Evolutionary conservation across 1,140 invertebrate species (phyloP).

Genomic region (Pseudachorutes palmiensis): DNA sequence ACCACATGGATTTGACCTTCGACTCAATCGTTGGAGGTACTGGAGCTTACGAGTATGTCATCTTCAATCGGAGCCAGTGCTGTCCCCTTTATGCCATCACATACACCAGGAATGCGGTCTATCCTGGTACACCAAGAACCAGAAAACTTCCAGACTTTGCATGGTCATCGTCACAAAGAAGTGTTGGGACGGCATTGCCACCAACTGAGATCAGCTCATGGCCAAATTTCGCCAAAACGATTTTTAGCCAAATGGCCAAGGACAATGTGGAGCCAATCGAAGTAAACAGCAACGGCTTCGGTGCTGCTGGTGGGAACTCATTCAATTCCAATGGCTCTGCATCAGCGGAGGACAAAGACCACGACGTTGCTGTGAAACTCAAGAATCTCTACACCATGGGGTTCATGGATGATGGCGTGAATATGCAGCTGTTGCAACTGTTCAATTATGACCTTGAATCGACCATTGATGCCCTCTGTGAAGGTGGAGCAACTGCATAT

Average conservation of each 20-base stretch:
- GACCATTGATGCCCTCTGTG: neutral
- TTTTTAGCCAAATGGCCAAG: neutral
- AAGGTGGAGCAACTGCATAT: too few relatives aligned
- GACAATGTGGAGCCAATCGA: neutral
- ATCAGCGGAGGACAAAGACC: neutral
- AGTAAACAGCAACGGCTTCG: neutral
- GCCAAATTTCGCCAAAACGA: neutral
- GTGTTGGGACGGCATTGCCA: neutral
- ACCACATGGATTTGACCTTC: neutral
- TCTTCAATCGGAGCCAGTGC: constrained; percentile 15
- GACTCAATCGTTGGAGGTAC: constrained; percentile 5
- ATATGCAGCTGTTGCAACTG: neutral
- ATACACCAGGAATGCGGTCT: neutral
- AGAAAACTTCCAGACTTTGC: too few relatives aligned
- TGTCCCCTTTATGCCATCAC: constrained; percentile 8
- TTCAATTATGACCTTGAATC: neutral
- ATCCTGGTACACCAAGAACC: too few relatives aligned
- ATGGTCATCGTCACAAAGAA: too few relatives aligned
- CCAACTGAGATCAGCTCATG: neutral
- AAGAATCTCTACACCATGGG: neutral
- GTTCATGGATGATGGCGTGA: neutral
- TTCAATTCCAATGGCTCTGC: too few relatives aligned
- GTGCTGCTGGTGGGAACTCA: neutral
- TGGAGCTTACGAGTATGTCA: constrained; percentile 8
- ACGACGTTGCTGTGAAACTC: neutral